Conservation (phyloP, 2,797 vertebrate genomes). For the Odontamblyopus rebecca region DNA sequence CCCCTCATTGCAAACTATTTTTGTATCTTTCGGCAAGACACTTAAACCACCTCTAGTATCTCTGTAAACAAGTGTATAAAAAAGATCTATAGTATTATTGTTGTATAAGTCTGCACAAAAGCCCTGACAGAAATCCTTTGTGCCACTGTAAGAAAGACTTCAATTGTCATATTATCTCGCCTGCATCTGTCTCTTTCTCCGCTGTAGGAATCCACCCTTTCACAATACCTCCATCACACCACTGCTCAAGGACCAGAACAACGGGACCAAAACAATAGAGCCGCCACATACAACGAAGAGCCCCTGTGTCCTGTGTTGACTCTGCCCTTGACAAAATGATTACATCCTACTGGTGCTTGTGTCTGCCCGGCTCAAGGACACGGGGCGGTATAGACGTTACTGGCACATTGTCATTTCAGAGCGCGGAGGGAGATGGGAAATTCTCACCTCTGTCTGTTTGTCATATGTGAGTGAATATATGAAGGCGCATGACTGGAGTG, state of each 20-base stretch:
- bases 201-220: slow-evolving; percentile 47
- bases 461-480: slow-evolving; percentile 4
- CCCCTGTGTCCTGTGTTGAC: slow-evolving; percentile 33
- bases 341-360: slow-evolving; percentile 47
- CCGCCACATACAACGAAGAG: slow-evolving; percentile 30
- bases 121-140: slow-evolving; percentile 21
- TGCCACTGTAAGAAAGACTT: slow-evolving; percentile 36
- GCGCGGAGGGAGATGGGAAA: slow-evolving; percentile 45
- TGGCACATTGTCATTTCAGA: slow-evolving; percentile 56
- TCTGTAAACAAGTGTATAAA: background rate
- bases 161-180: slow-evolving; percentile 57
- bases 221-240: slow-evolving; percentile 47
- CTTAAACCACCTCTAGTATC: background rate
- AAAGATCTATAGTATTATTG: background rate
- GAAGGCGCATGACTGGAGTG: background rate
- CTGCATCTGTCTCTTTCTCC: slow-evolving; percentile 14
- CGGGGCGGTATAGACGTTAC: slow-evolving; percentile 66
- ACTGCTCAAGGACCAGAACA: slow-evolving; percentile 63
- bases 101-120: slow-evolving; percentile 17
- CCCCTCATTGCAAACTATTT: background rate
- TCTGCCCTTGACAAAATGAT: slow-evolving; percentile 47
- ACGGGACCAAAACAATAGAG: slow-evolving; percentile 45
- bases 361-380: slow-evolving; percentile 57
- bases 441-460: slow-evolving; percentile 52
- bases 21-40: background rate